Conservation (phyloP, 2,113 vertebrate species). For the Tragelaphus scriptus region DNA sequence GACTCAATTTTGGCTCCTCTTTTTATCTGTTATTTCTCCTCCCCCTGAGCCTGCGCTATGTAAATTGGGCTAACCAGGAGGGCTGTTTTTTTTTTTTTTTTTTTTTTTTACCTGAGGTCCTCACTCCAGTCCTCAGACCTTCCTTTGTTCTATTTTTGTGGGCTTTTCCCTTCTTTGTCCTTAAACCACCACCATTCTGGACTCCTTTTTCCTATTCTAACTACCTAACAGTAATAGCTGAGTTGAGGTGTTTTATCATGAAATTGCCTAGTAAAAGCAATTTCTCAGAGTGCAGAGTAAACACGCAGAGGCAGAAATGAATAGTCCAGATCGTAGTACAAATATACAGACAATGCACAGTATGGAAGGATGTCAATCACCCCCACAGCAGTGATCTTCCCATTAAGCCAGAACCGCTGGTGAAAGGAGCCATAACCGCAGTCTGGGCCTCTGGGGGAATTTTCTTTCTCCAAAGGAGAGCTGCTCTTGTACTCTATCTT, state of each 20-base stretch:
- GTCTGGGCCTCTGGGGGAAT: constrained; percentile 82
- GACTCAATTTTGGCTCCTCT: neutral
- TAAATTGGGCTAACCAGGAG: neutral
- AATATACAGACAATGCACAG: constrained; percentile 95
- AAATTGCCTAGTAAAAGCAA: neutral
- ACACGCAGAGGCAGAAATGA: constrained; percentile 92
- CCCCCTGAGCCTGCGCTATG: neutral
- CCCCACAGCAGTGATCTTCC: constrained; percentile 92
- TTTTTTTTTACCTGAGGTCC: neutral
- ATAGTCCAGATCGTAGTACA: constrained; percentile 96
- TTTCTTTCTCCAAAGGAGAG: constrained; percentile 73
- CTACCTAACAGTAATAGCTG: neutral
- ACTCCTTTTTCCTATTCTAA: neutral
- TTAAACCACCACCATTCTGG: neutral
- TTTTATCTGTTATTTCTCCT: neutral
- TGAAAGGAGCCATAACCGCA: constrained; percentile 96
- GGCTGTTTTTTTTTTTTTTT: neutral
- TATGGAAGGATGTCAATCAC: constrained; percentile 93
- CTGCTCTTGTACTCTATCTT: neutral
- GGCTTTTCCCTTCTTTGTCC: neutral
- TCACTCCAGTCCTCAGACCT: neutral
- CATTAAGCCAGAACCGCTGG: constrained; percentile 95
- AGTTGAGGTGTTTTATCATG: neutral
- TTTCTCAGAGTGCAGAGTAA: constrained; percentile 91
- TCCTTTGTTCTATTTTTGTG: neutral